Conservation (phyloP, 2,797 vertebrate species). For the Tragopan temminckii region DNA sequence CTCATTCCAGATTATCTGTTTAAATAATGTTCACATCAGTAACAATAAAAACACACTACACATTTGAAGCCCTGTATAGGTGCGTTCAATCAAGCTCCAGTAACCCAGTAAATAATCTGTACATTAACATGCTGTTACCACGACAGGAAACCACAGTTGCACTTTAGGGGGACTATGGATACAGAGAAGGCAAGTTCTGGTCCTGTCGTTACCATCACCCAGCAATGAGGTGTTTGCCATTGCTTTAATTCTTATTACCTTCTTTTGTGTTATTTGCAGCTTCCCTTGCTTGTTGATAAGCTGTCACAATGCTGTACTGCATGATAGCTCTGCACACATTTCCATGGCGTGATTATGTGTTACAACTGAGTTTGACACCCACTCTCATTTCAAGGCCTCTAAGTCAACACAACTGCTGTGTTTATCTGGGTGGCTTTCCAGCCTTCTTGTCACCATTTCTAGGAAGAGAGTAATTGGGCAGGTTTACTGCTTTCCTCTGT, state of each 20-base stretch:
- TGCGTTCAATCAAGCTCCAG: not conserved
- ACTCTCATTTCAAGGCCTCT: conserved; percentile 36
- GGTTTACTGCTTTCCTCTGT: conserved; percentile 43
- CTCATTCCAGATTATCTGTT: not conserved
- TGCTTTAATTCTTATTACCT: conserved; percentile 17
- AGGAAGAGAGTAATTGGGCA: conserved; percentile 49
- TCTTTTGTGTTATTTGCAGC: conserved; percentile 16
- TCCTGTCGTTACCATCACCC: not conserved
- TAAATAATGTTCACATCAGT: not conserved
- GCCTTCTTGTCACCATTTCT: conserved; percentile 55
- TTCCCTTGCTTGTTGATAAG: conserved; percentile 29
- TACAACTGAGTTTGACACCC: conserved; percentile 49
- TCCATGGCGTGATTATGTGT: conserved; percentile 44
- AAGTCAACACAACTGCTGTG: conserved; percentile 48
- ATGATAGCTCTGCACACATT: conserved; percentile 11
- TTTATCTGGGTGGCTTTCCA: conserved; percentile 65
- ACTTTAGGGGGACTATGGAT: not conserved
- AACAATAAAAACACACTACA: not conserved
- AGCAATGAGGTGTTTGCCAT: not conserved
- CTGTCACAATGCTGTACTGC: conserved; percentile 30
- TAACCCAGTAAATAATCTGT: not conserved
- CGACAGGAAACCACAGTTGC: conserved; percentile 34
- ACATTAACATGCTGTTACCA: not conserved
- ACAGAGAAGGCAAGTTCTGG: not conserved
- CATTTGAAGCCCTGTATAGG: not conserved